phyloP scores from a whole-genome alignment of 2,113 vertebrate genomes.

The Scalopus aquaticus region DNA sequence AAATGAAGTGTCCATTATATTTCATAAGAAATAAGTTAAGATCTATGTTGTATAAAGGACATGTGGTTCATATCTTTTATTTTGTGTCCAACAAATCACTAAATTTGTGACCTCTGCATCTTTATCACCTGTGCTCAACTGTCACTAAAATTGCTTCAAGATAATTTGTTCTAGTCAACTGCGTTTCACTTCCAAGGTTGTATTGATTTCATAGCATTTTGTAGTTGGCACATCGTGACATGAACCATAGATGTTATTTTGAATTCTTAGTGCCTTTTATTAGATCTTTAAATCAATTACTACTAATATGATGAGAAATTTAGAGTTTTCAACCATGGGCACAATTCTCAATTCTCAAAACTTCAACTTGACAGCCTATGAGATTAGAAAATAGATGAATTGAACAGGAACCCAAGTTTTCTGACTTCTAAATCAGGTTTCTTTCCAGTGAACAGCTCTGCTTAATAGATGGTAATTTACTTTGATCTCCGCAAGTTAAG shows the following conservation, averaged over 20 bases:
- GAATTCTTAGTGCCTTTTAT: slow-evolving; percentile 68
- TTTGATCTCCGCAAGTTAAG: slow-evolving; percentile 52
- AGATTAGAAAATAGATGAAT: slow-evolving; percentile 65
- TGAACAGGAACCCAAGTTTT: slow-evolving; percentile 57
- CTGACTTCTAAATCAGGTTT: slow-evolving; percentile 65
- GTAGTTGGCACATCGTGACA: slow-evolving; percentile 38
- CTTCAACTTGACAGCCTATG: slow-evolving; percentile 60
- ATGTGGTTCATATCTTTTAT: not conserved
- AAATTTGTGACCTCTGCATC: not conserved
- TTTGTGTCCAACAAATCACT: not conserved
- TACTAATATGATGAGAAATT: slow-evolving; percentile 72
- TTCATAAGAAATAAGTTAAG: slow-evolving; percentile 33
- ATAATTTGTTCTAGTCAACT: slow-evolving; percentile 3
- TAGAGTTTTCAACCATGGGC: slow-evolving; percentile 50
- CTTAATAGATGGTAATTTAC: slow-evolving; percentile 70
- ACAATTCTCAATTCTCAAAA: slow-evolving; percentile 33
- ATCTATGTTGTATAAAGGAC: not conserved
- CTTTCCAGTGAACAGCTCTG: slow-evolving; percentile 44
- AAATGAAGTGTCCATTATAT: not conserved
- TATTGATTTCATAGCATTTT: slow-evolving; percentile 62
- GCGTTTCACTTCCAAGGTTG: not conserved
- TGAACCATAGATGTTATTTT: slow-evolving; percentile 44
- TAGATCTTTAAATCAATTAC: slow-evolving; percentile 73
- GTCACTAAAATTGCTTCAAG: not conserved
- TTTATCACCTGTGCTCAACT: not conserved